Base-by-base conservation (phyloP, 2,797 vertebrate genomes). In the Syngnathus rostellatus region DNA sequence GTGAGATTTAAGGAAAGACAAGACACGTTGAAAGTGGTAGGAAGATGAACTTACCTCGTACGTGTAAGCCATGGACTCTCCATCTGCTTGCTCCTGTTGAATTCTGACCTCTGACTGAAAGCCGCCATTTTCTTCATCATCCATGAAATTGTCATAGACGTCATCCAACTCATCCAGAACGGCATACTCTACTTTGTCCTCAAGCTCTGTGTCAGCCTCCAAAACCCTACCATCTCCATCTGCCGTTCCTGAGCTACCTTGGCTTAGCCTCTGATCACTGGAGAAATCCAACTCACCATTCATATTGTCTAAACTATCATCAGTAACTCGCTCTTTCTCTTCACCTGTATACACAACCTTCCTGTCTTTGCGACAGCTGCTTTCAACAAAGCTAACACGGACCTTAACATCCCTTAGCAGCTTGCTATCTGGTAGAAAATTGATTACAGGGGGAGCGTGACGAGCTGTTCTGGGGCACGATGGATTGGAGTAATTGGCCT, bases 121-220 rank as follows among this genome's bases (percentile, higher is more conserved):
- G 88, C 93, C 94, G 77, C 89, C 91, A 73, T 89, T 87, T 82
- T 92, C 95, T 69, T 90, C 95, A 71, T 90, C 89, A 85, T 98
- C 94, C 90, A 96, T 86, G 87, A 98, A 94, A 91, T 95, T 97
- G 84, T 98, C 95, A 68, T 93, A 95, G 89, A 94, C 93, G 84
- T 98, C 96, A 84, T 97, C 96, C 90, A 99, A 90, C 85, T 99
- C 97, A 86, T 99, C 97, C 87, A 99, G 90, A 81, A 99, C 97
- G 45, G 97, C 97, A 70, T 94, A 99, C 80, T 99, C 97, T 83
- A 99, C 97, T 92, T 96, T 96, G 85, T 96, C 98, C 88, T 99
- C 97, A 85, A 91, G 85, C 81, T 97, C 95, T 79, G 82, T 79
- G 80, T 97, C 95, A 66, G 86, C 80, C 63, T 96, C 94, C 72